Base-by-base conservation (phyloP, 2,113 vertebrate species). In the Malurus melanocephalus region DNA sequence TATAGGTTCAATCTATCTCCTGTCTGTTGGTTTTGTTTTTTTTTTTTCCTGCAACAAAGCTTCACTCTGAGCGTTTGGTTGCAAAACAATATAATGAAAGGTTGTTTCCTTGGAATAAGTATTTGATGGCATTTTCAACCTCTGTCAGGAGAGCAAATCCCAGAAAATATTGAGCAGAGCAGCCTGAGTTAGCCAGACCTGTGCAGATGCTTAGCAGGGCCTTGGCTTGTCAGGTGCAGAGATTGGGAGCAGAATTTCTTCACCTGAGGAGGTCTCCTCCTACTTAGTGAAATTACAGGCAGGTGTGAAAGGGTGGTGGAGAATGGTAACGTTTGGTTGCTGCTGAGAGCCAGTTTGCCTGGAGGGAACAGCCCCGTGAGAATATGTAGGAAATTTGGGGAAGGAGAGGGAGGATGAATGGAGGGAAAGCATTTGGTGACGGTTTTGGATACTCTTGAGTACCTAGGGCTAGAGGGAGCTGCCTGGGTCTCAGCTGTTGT, bases 271-370 rank as follows among this genome's bases (percentile, higher is more conserved):
- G 24, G 11, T 74, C 15, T 42, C 12, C 26, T 49, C 53, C 52
- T 64, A 9, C 18, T 64, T 52, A 40, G 67, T n/a, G 27, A 48
- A 74, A 77, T 89, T 33, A 46, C 2, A 33, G 52, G 35, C 21
- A 28, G 24, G 5, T 74, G 62, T 71, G 19, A 55, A 80, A 71
- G 8, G 4, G 2, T 87, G 28, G 20, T 59, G 30, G 59, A 28
- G 32, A 11, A 32, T 0, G 14, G 9, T 0, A 1, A 17, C 4
- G 2, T 7, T 48, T 46, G 9, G 8, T 8, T 4, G 4, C 0
- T 62, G 38, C 38, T 43, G 30, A 16, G 35, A 52, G 16, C 1
- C 0, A 9, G 7, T 5, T 4, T 64, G 13, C 4, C 5, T 12
- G 27, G 32, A 5, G 7, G 21, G 17, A 83, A 5, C 2, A 5